phyloP scores from a whole-genome alignment of 1,140 invertebrate genomes.

The Drosophila sturtevanti region DNA sequence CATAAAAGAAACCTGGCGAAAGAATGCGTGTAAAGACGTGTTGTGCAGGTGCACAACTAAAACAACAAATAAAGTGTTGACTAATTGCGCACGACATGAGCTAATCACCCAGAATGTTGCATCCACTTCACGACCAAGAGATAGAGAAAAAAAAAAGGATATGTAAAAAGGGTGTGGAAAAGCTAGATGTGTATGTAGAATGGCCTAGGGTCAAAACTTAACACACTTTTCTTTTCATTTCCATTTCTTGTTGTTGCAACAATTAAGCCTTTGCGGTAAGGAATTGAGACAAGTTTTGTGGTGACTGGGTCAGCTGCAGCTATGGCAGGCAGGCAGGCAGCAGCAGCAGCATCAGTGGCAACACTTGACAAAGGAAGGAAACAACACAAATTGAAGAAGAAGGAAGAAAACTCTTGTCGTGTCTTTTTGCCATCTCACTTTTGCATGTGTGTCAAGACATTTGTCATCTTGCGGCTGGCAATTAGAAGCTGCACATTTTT shows the following conservation, averaged over 20 bases:
- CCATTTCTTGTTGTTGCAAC: constrained; percentile 51
- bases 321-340: constrained; percentile 3
- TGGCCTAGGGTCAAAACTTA: constrained; percentile 69
- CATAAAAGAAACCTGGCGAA: background rate
- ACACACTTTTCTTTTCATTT: constrained; percentile 74
- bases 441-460: constrained; percentile 55
- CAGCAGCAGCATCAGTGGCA: background rate
- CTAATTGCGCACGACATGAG: constrained; percentile 8
- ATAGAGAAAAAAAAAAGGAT: constrained; percentile 8
- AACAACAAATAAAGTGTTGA: constrained; percentile 1
- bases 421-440: constrained; percentile 15
- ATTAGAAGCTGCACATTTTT: constrained; percentile 66
- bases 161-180: background rate
- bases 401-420: constrained; percentile 17
- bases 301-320: constrained; percentile 62
- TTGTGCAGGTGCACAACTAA: constrained; percentile 9
- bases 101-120: constrained; percentile 55
- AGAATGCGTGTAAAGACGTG: background rate
- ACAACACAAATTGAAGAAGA: constrained; percentile 16
- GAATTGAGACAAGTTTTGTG: constrained; percentile 35
- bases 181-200: too few species aligned
- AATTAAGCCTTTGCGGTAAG: constrained; percentile 65
- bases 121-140: constrained; percentile 15
- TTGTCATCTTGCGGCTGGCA: constrained; percentile 52
- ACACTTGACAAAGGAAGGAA: constrained; percentile 22